These are phyloP conservation scores for Myotis planiceps DNA, from an alignment of 2,797 vertebrate species.

Conservation along the genomic window DNA sequence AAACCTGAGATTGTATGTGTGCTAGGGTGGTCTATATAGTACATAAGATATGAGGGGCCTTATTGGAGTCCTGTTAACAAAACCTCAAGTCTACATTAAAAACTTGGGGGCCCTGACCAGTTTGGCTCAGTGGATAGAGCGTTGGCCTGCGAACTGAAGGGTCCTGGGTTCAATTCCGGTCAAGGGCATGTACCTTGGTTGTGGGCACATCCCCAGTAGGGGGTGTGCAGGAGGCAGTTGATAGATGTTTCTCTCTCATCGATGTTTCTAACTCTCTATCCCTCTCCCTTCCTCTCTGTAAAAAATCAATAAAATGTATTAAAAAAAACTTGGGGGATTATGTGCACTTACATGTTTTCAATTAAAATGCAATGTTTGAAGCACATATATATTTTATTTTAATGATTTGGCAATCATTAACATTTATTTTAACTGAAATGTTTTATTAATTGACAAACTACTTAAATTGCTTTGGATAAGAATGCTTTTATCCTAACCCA, in stretches of 20 bases:
- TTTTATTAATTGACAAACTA: slow-evolving; percentile 20
- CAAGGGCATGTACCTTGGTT: no score
- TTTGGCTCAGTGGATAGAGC: no score
- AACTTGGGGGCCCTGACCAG: background rate
- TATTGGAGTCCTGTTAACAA: background rate
- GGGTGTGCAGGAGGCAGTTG: no score
- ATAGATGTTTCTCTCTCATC: no score
- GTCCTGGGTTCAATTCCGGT: no score
- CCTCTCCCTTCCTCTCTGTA: no score
- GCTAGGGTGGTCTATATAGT: background rate
- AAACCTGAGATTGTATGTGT: background rate
- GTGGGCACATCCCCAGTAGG: no score
- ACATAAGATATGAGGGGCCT: background rate
- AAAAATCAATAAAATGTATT: no score
- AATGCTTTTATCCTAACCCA: background rate
- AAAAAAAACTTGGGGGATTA: background rate
- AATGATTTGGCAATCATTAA: background rate
- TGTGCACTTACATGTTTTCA: background rate
- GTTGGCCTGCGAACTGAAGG: no score
- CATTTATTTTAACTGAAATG: background rate
- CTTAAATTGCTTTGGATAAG: slow-evolving; percentile 1
- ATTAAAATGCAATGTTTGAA: background rate
- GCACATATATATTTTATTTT: background rate
- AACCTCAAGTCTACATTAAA: background rate
- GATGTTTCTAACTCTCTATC: no score